Base-by-base conservation (phyloP, 1,140 invertebrate species). In the Eumaeus atala region DNA sequence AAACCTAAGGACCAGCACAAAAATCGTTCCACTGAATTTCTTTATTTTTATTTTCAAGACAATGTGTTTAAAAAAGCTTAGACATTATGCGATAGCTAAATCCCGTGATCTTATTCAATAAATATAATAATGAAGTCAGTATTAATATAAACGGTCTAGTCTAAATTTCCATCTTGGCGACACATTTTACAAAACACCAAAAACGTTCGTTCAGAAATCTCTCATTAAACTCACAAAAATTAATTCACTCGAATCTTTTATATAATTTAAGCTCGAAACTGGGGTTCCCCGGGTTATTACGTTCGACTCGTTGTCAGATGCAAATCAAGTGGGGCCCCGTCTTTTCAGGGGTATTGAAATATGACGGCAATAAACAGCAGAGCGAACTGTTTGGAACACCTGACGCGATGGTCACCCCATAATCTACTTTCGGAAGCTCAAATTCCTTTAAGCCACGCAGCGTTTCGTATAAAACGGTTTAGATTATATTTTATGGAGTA, bases 301-400 rank as follows among this genome's bases (percentile, higher is more conserved):
- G 54, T 57, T 49, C 35, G 56, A 63, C 56, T 54, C 54, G 54
- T 70, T 70, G 67, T 70, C 64, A 70, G 52, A 70, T 70, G 67
- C 67, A 70, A 67, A 70, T 70, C 64, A 65, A 35, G 21, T 18
- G 59, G 62, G 59, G 60, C 2, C 40, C 54, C 57, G 64, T 65
- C 62, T 64, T 59, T 70, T 60, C 44, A 54, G 36, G 54, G 59
- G 59, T 50, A 55, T 58, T 70, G 62, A 70, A 70, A 64, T 70
- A 70, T 70, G 56, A 58, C 58, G 56, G 64, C 52, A 51, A 70
- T 70, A 67, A 70, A 67, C 61, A 61, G 61, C 61, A 64, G 51
- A 50, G 58, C 53, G 35, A 40, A 59, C 62, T 59, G 61, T 64
- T 66, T 61, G 56, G 56, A 62, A 59, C 67, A 67, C 62, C 67